Evolutionary conservation across 2,888 invertebrate species (phyloP).

Genomic region (Tetanocera ferruginea): DNA sequence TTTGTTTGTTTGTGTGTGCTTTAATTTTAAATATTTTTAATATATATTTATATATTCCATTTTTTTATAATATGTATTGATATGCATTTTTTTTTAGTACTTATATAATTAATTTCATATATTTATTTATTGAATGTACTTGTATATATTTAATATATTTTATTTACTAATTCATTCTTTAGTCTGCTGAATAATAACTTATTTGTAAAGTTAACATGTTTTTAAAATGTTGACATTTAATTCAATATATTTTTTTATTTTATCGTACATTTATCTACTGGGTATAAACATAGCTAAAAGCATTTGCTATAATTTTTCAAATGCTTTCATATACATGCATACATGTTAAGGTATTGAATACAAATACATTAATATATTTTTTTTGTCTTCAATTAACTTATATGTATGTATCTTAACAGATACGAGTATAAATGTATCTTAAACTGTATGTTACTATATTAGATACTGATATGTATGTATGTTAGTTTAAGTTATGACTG

Average conservation of each 20-base stretch:
- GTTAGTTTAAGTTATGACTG: neutral
- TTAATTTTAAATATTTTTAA: constrained; percentile 32
- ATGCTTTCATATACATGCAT: constrained; percentile 44
- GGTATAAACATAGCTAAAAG: constrained; percentile 37
- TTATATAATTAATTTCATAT: neutral
- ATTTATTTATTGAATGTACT: neutral
- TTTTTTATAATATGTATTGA: neutral
- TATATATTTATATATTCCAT: neutral
- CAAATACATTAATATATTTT: constrained; percentile 13
- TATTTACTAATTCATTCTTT: constrained; percentile 16
- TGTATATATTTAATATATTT: neutral
- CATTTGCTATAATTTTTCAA: constrained; percentile 9
- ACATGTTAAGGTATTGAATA: constrained; percentile 21
- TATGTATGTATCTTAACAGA: too few relatives aligned
- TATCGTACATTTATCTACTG: constrained; percentile 23
- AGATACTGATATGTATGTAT: constrained; percentile 30
- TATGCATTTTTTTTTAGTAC: constrained; percentile 7
- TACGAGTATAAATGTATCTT: neutral
- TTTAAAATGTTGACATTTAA: neutral
- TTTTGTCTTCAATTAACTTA: too few relatives aligned
- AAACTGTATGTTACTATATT: neutral
- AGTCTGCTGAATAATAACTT: constrained; percentile 31
- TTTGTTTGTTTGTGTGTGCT: constrained; percentile 46
- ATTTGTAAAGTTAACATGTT: neutral
- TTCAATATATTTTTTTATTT: neutral